phyloP scores from a whole-genome alignment of 2,888 invertebrate species.

The Dicyrtomina minuta region DNA sequence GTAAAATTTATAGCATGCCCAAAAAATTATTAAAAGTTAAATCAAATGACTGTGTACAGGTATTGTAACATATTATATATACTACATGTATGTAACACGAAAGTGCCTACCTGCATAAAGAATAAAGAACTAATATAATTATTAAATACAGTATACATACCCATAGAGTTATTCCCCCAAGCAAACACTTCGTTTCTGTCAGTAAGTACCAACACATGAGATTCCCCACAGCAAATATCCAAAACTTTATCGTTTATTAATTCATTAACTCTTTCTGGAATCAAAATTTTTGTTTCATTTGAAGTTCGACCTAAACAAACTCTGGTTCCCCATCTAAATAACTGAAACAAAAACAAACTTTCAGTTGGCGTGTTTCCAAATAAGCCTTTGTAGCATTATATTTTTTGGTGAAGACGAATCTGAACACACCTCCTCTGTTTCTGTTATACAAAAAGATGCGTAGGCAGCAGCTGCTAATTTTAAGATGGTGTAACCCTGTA shows the following conservation, averaged over 20 bases:
- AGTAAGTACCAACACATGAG: slow-evolving; percentile 65
- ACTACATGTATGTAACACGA: too few species aligned
- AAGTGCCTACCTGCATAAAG: too few species aligned
- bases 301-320: slow-evolving; percentile 64
- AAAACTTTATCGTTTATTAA: slow-evolving; percentile 61
- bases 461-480: slow-evolving; percentile 63
- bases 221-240: slow-evolving; percentile 66
- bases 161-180: slow-evolving; percentile 65
- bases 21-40: too few species aligned
- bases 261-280: slow-evolving; percentile 63
- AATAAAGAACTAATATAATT: too few species aligned
- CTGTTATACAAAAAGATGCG: slow-evolving; percentile 62
- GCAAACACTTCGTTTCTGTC: slow-evolving; percentile 59
- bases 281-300: slow-evolving; percentile 61
- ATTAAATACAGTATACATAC: too few species aligned
- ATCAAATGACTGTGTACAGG: too few species aligned
- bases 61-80: too few species aligned
- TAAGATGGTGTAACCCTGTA: slow-evolving; percentile 62
- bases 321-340: slow-evolving; percentile 67
- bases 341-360: slow-evolving; percentile 55
- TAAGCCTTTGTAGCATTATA: too few species aligned
- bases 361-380: too few species aligned
- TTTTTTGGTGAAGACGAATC: too few species aligned
- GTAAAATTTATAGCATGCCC: background rate
- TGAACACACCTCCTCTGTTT: slow-evolving; percentile 60